Evolutionary conservation across 2,888 invertebrate genomes (phyloP), one percentile per base, ranked within the genome.

Genomic region (Drosophila algonquin): DNA sequence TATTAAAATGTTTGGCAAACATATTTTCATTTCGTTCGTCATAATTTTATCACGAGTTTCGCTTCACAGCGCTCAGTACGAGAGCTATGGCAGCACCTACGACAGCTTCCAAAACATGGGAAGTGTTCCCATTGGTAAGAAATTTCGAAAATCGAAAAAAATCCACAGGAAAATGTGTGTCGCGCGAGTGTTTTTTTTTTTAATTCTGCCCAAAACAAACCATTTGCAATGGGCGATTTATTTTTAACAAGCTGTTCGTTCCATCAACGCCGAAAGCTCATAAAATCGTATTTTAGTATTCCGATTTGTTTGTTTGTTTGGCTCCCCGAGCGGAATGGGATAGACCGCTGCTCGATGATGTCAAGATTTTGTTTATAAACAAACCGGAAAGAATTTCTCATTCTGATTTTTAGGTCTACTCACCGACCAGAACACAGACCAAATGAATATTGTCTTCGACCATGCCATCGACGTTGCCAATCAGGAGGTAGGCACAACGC

Each of bases 391-490:
- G 9, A 35, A 8, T 30, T n/a, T 18, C 32, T 35, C 35, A 40
- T 30, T 48, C 4, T 44, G 30, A 21, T 44, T 44, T 44, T 4
- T 52, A 91, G 91, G 91, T 45, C 75, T 91, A 35, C 83, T 91
- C 18, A 88, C 91, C 4, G 91, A 91, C 80, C 90, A 87, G 52
- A 81, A 90, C 56, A 82, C 76, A 14, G 81, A 89, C 9, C 73
- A 88, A 75, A 90, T 91, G 88, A 81, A 79, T 52, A 87, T 83
- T 18, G 81, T 92, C 16, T 91, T 92, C 57, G 90, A 91, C 52
- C 83, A 89, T 70, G 90, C 92, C 10, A 91, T 92, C 57, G 80
- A 87, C 48, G 79, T 81, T 52, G 92, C 91, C 5, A 92, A 92
- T 72, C 50, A 50, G 30, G 80, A 89, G 27, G 67, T 89, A 16